These are phyloP conservation scores for Meiosimyza decipiens DNA, from an alignment of 2,888 invertebrate genomes.

Conservation along the genomic window DNA sequence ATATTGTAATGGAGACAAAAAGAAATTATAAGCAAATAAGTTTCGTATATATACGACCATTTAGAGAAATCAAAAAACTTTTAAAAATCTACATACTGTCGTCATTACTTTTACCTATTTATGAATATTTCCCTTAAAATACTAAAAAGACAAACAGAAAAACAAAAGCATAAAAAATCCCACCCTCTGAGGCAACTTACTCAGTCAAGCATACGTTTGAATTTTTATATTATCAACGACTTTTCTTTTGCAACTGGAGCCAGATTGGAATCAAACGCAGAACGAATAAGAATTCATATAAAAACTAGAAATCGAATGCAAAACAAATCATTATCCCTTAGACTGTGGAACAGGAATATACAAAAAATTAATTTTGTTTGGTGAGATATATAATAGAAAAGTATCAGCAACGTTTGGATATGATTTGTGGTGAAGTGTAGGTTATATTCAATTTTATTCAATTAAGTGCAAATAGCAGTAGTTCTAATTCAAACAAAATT, in stretches of 20 bases:
- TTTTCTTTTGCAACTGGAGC: neutral
- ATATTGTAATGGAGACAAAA: too few relatives aligned
- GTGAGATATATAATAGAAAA: neutral
- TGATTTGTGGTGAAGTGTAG: conserved; percentile 42
- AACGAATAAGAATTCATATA: conserved; percentile 3
- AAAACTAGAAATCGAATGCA: conserved; percentile 5
- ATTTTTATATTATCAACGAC: conserved; percentile 25
- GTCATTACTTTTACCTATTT: too few relatives aligned
- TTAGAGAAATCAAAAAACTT: neutral
- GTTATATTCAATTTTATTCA: conserved; percentile 4
- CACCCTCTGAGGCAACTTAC: conserved; percentile 10
- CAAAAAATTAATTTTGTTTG: neutral
- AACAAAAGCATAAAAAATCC: neutral
- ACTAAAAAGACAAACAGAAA: conserved; percentile 16
- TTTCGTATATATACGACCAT: too few relatives aligned
- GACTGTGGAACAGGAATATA: conserved; percentile 6
- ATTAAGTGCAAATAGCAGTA: too few relatives aligned
- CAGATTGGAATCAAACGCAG: too few relatives aligned
- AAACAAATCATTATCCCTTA: conserved; percentile 3
- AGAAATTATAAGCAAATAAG: too few relatives aligned
- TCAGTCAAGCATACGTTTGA: conserved; percentile 16
- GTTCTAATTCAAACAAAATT: too few relatives aligned
- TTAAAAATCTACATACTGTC: neutral
- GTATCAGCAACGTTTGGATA: conserved; percentile 29
- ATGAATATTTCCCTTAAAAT: neutral